These are phyloP conservation scores for Philypnodon macrostomus DNA, from an alignment of 2,797 vertebrate species.

Conservation along the genomic window DNA sequence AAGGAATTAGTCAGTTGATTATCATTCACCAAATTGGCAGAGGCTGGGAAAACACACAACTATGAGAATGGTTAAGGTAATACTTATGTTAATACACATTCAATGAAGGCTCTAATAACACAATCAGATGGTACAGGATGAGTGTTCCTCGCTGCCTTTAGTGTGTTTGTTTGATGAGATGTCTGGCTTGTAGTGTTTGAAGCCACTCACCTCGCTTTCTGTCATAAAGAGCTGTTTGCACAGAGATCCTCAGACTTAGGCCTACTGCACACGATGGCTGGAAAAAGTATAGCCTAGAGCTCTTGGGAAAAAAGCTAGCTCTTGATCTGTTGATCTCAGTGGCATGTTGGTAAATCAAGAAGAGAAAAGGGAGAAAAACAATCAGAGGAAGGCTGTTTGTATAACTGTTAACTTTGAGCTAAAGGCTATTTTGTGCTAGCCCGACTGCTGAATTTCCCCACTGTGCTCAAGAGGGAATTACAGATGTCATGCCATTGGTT, in stretches of 20 bases:
- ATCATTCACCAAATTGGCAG: constrained; percentile 38
- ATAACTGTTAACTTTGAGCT: constrained; percentile 56
- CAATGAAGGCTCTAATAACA: constrained; percentile 65
- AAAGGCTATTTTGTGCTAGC: too few species aligned
- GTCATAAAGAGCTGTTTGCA: constrained; percentile 81
- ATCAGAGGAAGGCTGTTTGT: constrained; percentile 44
- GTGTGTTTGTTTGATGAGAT: constrained; percentile 73
- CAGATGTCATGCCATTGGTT: not conserved
- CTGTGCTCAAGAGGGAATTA: not conserved
- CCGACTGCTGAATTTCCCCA: too few species aligned
- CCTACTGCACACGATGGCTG: constrained; percentile 63
- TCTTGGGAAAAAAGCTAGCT: constrained; percentile 55
- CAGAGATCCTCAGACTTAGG: constrained; percentile 76
- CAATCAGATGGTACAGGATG: constrained; percentile 53
- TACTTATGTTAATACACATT: constrained; percentile 12
- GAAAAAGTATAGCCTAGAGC: constrained; percentile 50
- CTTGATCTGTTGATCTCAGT: constrained; percentile 71
- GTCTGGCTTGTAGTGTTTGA: constrained; percentile 73
- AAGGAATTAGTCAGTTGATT: constrained; percentile 49
- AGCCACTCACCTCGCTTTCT: constrained; percentile 71
- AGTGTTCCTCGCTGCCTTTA: constrained; percentile 64
- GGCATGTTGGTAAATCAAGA: constrained; percentile 64
- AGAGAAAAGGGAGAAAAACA: constrained; percentile 60
- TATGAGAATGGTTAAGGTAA: constrained; percentile 9
- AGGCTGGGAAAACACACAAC: constrained; percentile 23